Conservation (phyloP, 2,797 vertebrate species). For the Uromys caudimaculatus region DNA sequence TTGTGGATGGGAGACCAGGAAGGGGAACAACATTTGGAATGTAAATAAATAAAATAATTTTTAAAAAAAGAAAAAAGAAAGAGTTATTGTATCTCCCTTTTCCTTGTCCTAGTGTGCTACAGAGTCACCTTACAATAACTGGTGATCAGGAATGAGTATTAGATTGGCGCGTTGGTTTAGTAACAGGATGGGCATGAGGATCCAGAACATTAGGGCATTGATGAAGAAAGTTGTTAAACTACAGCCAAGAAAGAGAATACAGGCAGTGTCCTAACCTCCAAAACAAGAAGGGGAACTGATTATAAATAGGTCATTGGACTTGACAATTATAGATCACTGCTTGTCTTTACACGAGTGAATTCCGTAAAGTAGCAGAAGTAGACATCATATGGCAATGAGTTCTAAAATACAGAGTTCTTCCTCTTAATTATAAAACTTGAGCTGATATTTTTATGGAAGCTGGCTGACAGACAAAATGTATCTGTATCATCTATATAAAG, state of each 20-base stretch:
- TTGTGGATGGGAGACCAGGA: not conserved
- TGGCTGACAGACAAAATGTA: constrained; percentile 65
- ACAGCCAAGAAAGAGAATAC: not conserved
- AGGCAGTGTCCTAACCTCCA: not conserved
- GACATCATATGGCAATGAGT: constrained; percentile 53
- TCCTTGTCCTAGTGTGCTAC: not conserved
- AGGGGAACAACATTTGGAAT: not conserved
- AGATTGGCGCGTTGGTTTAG: constrained; percentile 41
- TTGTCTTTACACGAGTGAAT: constrained; percentile 13
- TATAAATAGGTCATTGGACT: not conserved
- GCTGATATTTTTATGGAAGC: constrained; percentile 69
- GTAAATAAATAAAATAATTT: not conserved
- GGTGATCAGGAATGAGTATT: not conserved
- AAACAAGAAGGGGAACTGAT: not conserved
- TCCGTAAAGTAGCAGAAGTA: constrained; percentile 24
- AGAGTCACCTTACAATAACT: constrained; percentile 38
- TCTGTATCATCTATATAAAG: constrained; percentile 69
- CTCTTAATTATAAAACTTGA: constrained; percentile 57
- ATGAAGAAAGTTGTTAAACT: not conserved
- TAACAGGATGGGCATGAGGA: not conserved
- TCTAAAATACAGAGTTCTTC: constrained; percentile 68
- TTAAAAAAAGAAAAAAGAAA: not conserved
- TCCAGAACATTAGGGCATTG: not conserved
- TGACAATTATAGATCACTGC: not conserved
- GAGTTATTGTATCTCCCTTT: not conserved